These are phyloP conservation scores for Panulirus ornatus DNA, from an alignment of 1,140 invertebrate genomes.

Conservation along the genomic window DNA sequence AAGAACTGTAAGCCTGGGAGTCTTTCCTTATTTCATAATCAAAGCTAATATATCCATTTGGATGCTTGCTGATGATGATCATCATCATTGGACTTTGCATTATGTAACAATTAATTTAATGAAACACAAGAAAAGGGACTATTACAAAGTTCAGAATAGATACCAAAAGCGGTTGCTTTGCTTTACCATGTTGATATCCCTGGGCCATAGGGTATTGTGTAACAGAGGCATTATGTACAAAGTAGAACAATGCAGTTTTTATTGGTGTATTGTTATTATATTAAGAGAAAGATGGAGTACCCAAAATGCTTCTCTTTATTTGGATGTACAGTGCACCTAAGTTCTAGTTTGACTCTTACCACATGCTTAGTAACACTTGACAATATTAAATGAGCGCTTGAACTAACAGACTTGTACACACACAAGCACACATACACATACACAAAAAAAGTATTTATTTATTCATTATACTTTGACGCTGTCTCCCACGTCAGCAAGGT, in stretches of 20 bases:
- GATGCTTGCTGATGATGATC: no score
- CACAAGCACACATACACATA: not conserved
- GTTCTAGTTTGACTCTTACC: not conserved
- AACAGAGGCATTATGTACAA: conserved; percentile 43
- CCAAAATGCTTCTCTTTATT: no score
- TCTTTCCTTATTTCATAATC: not conserved
- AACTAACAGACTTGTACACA: not conserved
- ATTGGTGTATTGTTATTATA: not conserved
- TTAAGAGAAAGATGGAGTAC: not conserved
- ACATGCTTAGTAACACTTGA: not conserved
- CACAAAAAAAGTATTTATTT: not conserved
- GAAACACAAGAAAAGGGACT: not conserved
- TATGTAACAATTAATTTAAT: not conserved
- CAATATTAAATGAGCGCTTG: not conserved
- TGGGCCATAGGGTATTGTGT: not conserved
- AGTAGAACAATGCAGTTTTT: conserved; percentile 11
- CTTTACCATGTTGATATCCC: not conserved
- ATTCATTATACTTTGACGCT: not conserved
- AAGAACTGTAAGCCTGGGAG: not conserved
- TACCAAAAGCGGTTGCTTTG: not conserved
- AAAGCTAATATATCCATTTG: not conserved
- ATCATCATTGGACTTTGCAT: no score
- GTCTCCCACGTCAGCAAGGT: no score
- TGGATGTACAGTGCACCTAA: not conserved
- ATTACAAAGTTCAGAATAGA: not conserved